Evolutionary conservation across 1,140 invertebrate species (phyloP).

Genomic region (Linepithema humile): DNA sequence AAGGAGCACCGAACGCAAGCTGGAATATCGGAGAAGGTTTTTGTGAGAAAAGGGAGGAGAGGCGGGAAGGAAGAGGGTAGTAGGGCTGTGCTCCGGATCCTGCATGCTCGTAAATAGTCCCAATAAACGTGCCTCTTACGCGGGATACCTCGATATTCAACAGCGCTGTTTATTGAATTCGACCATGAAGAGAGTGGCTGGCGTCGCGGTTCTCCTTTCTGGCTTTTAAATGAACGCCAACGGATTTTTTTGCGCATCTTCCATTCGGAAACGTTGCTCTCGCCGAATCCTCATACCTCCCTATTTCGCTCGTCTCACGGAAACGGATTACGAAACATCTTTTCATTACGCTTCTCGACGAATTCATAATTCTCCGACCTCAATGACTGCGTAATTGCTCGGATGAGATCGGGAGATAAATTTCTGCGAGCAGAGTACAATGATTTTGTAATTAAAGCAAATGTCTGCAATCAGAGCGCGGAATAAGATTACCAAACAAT

Average conservation of each 20-base stretch:
- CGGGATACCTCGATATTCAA: conserved; percentile 42
- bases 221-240: not conserved
- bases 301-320: not conserved
- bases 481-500: conserved; percentile 28
- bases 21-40: conserved; percentile 43
- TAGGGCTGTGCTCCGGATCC: conserved; percentile 20
- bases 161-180: conserved; percentile 44
- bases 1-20: conserved; percentile 30
- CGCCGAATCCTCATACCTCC: not conserved
- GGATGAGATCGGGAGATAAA: conserved; percentile 1
- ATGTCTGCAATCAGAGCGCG: conserved; percentile 32
- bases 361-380: conserved; percentile 10
- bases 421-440: conserved; percentile 15
- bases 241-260: not conserved
- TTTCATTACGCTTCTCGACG: conserved; percentile 2
- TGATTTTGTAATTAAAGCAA: conserved; percentile 20
- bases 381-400: not conserved
- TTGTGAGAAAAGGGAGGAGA: not conserved
- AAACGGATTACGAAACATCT: not conserved
- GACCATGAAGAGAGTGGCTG: not conserved
- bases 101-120: conserved; percentile 54
- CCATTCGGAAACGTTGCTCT: not conserved
- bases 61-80: not conserved
- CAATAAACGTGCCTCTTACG: conserved; percentile 47
- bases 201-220: conserved; percentile 6